phyloP scores from a whole-genome alignment of 2,888 invertebrate species.

The Himalopsyche japonica region DNA sequence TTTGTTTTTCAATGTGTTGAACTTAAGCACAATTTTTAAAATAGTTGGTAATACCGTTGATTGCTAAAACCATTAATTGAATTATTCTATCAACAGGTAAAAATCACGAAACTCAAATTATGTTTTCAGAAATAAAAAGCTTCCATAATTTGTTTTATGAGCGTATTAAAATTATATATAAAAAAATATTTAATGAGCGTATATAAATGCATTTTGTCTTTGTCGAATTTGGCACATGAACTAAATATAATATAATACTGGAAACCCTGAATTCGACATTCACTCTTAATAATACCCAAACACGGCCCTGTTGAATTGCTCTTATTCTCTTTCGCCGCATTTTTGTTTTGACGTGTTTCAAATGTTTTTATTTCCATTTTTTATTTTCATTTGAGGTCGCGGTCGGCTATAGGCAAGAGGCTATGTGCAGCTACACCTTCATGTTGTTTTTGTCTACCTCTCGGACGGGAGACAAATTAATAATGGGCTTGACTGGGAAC shows the following conservation, averaged over 20 bases:
- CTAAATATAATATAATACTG: not conserved
- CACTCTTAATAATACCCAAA: not conserved
- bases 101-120: no score
- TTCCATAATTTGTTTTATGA: no score
- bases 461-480: slow-evolving; percentile 38
- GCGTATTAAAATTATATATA: no score
- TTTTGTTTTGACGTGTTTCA: slow-evolving; percentile 37
- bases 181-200: no score
- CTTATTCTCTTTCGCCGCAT: slow-evolving; percentile 10
- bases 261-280: not conserved
- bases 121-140: no score
- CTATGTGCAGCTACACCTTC: not conserved
- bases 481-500: slow-evolving; percentile 31
- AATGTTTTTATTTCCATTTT: slow-evolving; percentile 8
- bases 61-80: no score
- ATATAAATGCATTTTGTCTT: not conserved
- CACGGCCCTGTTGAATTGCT: slow-evolving; percentile 1
- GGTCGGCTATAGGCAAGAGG: not conserved
- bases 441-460: slow-evolving; percentile 16
- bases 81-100: no score
- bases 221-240: not conserved
- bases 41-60: no score
- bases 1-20: no score
- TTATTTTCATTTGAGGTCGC: not conserved
- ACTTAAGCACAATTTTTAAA: no score